Percentiles rank a stretch among this genome's conserved stretches.
Evolutionary conservation across 2,113 vertebrate species (phyloP).

Genomic region (Corydoras sp.): DNA sequence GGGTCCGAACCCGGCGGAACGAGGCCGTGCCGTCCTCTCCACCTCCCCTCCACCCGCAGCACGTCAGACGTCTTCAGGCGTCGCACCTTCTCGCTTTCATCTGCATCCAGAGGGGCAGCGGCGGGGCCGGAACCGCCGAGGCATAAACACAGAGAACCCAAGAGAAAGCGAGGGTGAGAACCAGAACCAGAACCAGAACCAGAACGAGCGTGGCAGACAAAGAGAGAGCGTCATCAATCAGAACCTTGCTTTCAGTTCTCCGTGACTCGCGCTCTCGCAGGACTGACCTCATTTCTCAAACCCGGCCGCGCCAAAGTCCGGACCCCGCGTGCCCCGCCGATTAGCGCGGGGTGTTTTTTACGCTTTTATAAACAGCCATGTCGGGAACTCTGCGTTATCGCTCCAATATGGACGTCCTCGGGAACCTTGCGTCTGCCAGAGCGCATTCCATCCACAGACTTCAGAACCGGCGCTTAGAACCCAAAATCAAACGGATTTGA

Average conservation of each 20-base stretch:
- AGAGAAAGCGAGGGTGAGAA: constrained; percentile 9
- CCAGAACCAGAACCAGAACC: not conserved
- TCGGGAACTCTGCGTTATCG: not conserved
- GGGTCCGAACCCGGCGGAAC: constrained; percentile 52
- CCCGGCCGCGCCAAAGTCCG: constrained; percentile 41
- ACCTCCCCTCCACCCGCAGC: not conserved
- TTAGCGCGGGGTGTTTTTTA: constrained; percentile 1
- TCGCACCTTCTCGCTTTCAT: constrained; percentile 44
- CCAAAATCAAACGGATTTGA: not conserved
- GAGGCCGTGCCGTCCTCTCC: no score
- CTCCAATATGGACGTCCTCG: not conserved
- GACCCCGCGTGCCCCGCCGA: constrained; percentile 6
- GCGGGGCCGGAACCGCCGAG: constrained; percentile 37
- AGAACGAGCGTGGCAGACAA: not conserved
- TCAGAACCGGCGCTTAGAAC: not conserved
- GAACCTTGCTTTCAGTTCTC: constrained; percentile 58
- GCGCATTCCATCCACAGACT: not conserved
- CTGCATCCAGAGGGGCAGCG: constrained; percentile 47
- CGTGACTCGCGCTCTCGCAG: constrained; percentile 50
- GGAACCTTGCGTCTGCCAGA: not conserved
- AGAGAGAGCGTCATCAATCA: constrained; percentile 42
- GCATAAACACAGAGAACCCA: constrained; percentile 18
- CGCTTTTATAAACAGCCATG: not conserved
- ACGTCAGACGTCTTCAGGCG: constrained; percentile 43
- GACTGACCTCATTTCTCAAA: constrained; percentile 49